phyloP scores from a whole-genome alignment of 2,797 vertebrate species.

The Aphelocoma californica region DNA sequence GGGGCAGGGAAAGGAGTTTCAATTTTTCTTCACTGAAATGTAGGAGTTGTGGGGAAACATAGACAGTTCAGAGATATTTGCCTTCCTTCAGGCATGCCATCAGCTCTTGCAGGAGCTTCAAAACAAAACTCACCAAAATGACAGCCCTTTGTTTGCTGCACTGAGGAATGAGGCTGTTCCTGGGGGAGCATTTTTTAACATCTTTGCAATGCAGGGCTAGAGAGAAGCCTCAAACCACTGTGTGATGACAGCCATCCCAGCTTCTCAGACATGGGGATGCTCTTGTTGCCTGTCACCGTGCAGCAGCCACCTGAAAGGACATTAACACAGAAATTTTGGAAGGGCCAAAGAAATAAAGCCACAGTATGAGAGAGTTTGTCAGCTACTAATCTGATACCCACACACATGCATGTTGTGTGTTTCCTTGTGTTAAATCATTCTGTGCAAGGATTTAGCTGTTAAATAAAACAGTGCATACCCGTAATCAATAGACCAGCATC shows the following conservation, averaged over 20 bases:
- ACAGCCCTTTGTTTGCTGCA: constrained; percentile 27
- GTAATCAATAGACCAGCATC: not conserved
- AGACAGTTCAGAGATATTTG: not conserved
- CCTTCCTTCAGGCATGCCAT: constrained; percentile 30
- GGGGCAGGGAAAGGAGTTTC: not conserved
- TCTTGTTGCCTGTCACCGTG: not conserved
- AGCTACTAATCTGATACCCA: constrained; percentile 52
- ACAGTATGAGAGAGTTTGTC: constrained; percentile 1
- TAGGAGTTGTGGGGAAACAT: not conserved
- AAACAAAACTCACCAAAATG: constrained; percentile 10
- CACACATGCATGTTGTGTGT: constrained; percentile 33
- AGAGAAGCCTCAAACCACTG: not conserved
- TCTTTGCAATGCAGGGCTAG: not conserved
- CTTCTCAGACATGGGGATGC: not conserved
- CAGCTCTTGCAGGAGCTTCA: constrained; percentile 6
- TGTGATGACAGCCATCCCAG: not conserved
- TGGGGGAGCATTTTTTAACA: not conserved
- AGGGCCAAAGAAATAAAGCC: not conserved
- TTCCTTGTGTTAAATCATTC: constrained; percentile 54
- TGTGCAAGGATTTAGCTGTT: not conserved
- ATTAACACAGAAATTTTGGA: not conserved
- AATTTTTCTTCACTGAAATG: not conserved
- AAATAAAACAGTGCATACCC: constrained; percentile 1
- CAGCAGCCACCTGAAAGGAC: constrained; percentile 15
- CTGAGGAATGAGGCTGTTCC: not conserved